These are phyloP conservation scores for Neoascia interrupta DNA, from an alignment of 2,888 invertebrate species.

Conservation along the genomic window DNA sequence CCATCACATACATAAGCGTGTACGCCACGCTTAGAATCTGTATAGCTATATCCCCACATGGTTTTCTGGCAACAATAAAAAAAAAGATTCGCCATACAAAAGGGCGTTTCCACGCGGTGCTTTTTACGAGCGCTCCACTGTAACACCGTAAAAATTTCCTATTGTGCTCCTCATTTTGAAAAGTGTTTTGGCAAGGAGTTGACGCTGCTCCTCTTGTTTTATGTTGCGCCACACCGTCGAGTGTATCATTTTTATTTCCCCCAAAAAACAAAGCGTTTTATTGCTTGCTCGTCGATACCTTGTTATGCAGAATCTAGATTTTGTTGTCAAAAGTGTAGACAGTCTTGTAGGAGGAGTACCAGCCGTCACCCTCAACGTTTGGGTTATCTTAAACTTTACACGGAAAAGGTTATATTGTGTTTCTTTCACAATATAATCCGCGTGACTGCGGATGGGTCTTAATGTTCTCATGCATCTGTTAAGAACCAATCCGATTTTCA, in stretches of 20 bases:
- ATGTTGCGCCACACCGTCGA: conserved; percentile 5
- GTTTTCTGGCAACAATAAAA: not conserved
- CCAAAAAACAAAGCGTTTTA: conserved; percentile 62
- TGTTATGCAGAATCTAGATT: conserved; percentile 54
- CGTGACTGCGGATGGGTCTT: too few relatives aligned
- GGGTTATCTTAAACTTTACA: conserved; percentile 13
- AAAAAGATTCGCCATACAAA: conserved; percentile 3
- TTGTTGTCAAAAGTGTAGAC: conserved; percentile 47
- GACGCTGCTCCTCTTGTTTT: not conserved
- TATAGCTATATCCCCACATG: not conserved
- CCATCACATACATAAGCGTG: not conserved
- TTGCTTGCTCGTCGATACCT: conserved; percentile 56
- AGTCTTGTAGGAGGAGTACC: too few relatives aligned
- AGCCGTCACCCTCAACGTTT: conserved; percentile 1
- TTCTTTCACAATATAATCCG: too few relatives aligned
- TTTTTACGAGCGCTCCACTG: conserved; percentile 35
- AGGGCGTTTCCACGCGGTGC: conserved; percentile 13
- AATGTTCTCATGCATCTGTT: too few relatives aligned
- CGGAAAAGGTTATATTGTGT: conserved; percentile 36
- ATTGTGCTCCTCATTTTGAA: conserved; percentile 5
- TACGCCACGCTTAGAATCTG: too few relatives aligned
- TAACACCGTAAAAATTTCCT: conserved; percentile 30
- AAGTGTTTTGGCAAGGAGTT: conserved; percentile 7
- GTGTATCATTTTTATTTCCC: conserved; percentile 45
- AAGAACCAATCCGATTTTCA: too few relatives aligned